phyloP scores from a whole-genome alignment of 2,797 vertebrate species.

The Pseudochirops cupreus region DNA sequence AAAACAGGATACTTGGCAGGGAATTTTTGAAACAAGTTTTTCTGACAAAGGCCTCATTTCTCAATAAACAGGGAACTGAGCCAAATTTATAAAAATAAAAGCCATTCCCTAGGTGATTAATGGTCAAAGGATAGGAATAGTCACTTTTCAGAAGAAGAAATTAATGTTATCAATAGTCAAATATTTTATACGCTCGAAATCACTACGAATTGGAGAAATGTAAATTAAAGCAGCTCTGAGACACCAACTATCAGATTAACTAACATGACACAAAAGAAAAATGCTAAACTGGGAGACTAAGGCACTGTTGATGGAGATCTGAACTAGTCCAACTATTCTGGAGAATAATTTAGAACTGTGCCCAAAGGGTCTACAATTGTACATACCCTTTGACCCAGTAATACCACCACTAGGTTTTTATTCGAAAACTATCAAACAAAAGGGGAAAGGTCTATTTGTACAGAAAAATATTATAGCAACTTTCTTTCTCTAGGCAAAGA shows the following conservation, averaged over 20 bases:
- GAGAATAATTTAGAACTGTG: too few species aligned
- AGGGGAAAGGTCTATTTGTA: too few species aligned
- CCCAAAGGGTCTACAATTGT: too few species aligned
- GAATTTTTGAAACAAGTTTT: not conserved
- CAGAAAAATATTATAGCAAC: too few species aligned
- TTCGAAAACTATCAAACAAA: too few species aligned
- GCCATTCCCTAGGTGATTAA: not conserved
- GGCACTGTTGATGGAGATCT: too few species aligned
- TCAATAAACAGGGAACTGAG: not conserved
- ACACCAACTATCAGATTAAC: not conserved
- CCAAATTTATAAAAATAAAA: not conserved
- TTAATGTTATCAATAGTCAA: not conserved
- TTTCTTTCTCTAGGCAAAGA: not conserved
- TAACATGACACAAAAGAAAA: too few species aligned
- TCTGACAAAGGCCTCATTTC: not conserved
- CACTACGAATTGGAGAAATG: not conserved
- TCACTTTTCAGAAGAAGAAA: not conserved
- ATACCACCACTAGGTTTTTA: too few species aligned
- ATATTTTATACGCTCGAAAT: not conserved
- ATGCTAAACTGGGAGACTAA: too few species aligned
- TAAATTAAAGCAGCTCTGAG: not conserved
- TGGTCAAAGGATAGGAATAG: not conserved
- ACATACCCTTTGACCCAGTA: too few species aligned
- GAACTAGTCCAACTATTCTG: too few species aligned
- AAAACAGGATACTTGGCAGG: not conserved